A percentile compares a stretch with the other conserved stretches of the same genome.
phyloP scores from a whole-genome alignment of 2,113 vertebrate species.

The Lasiurus cinereus region DNA sequence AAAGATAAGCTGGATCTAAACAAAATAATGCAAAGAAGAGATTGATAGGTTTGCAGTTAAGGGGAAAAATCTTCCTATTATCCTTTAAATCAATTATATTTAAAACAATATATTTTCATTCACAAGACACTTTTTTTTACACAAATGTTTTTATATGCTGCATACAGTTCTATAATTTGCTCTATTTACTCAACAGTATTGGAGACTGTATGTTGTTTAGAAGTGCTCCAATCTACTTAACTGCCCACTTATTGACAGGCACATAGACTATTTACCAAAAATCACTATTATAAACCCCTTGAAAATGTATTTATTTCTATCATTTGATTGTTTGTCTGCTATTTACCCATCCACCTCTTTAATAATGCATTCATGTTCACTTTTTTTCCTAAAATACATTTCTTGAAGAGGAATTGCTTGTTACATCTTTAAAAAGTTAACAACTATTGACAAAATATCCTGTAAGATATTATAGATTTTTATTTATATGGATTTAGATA shows the following conservation, averaged over 20 bases:
- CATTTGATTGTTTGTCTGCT: neutral
- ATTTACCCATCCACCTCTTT: neutral
- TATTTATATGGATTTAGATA: neutral
- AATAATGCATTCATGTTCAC: slow-evolving; percentile 11
- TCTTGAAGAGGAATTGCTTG: neutral
- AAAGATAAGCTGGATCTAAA: neutral
- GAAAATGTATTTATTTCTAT: neutral
- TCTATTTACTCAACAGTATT: neutral
- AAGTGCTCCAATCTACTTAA: neutral
- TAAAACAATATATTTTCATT: neutral
- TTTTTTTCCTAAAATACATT: slow-evolving; percentile 34
- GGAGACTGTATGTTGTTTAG: neutral
- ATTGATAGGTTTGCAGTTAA: neutral
- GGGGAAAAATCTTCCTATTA: neutral
- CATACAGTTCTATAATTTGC: neutral
- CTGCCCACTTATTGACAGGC: neutral
- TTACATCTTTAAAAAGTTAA: neutral
- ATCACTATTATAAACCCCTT: neutral
- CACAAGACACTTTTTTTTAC: neutral
- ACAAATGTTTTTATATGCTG: neutral
- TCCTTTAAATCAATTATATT: slow-evolving; percentile 21
- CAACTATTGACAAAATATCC: neutral
- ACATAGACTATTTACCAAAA: neutral
- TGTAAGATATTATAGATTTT: neutral
- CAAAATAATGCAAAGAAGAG: neutral